Conservation (phyloP, 1,140 invertebrate species). For the Stegodyphus mimosarum region DNA sequence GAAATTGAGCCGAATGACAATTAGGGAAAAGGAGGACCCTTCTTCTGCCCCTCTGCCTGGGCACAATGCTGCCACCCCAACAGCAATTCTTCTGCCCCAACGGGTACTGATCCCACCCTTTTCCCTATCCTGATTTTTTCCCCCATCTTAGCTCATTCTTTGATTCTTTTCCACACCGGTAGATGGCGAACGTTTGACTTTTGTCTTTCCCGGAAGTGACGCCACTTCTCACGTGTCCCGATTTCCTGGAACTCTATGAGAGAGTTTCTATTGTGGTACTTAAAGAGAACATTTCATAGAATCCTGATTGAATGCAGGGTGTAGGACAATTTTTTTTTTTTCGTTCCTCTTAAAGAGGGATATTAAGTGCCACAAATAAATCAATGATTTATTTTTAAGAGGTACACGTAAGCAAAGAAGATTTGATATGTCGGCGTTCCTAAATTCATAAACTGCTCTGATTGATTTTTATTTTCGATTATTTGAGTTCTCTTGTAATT, state of each 20-base stretch:
- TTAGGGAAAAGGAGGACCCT: slow-evolving; percentile 16
- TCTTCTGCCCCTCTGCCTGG: slow-evolving; percentile 23
- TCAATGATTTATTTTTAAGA: no score
- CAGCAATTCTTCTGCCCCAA: slow-evolving; percentile 37
- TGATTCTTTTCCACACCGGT: slow-evolving; percentile 24
- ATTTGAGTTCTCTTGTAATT: no score
- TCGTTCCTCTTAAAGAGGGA: slow-evolving; percentile 5
- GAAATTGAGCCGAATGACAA: slow-evolving; percentile 53
- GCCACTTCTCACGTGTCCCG: slow-evolving; percentile 54
- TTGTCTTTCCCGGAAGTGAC: slow-evolving; percentile 52
- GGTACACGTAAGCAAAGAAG: no score
- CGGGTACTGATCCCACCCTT: not conserved
- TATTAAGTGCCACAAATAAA: no score
- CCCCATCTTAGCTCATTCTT: not conserved
- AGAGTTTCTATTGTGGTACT: slow-evolving; percentile 20
- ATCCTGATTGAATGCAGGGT: not conserved
- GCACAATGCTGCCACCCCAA: slow-evolving; percentile 27
- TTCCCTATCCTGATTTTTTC: slow-evolving; percentile 9
- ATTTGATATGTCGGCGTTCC: no score
- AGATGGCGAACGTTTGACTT: slow-evolving; percentile 41
- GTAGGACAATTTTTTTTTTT: slow-evolving; percentile 3
- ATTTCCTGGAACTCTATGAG: slow-evolving; percentile 23
- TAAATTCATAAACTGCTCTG: no score
- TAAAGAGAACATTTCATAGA: not conserved
- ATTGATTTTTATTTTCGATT: no score